phyloP scores from a whole-genome alignment of 2,888 invertebrate species.

The Drosophila paranaensis region DNA sequence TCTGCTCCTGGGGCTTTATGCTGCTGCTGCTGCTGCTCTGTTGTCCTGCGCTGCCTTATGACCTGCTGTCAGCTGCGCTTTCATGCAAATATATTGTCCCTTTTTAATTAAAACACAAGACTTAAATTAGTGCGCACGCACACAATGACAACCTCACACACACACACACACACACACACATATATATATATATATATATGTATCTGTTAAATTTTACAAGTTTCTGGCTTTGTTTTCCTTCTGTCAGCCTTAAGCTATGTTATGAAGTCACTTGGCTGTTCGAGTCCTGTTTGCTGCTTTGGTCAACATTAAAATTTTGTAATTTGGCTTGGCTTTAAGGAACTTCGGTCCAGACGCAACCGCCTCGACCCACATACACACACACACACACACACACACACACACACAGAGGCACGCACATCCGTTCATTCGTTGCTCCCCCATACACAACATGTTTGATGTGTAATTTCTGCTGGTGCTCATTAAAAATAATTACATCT shows the following conservation, averaged over 20 bases:
- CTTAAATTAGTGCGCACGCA: conserved; percentile 59
- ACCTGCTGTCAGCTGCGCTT: conserved; percentile 70
- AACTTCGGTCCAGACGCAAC: conserved; percentile 25
- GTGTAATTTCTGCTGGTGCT: conserved; percentile 78
- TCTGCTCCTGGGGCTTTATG: conserved; percentile 33
- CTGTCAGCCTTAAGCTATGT: conserved; percentile 16
- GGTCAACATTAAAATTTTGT: conserved; percentile 42
- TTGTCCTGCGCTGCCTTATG: conserved; percentile 61
- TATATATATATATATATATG: conserved; percentile 1
- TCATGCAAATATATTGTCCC: conserved; percentile 74
- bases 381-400: conserved; percentile 28
- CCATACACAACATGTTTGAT: conserved; percentile 60
- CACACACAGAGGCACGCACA: conserved; percentile 18
- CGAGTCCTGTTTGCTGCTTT: conserved; percentile 33
- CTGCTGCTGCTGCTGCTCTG: conserved; percentile 20
- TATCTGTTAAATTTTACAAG: conserved; percentile 24
- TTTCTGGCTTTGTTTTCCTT: conserved; percentile 17
- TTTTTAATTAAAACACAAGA: conserved; percentile 77
- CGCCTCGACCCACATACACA: conserved; percentile 40
- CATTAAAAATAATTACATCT: conserved; percentile 79
- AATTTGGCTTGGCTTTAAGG: conserved; percentile 43
- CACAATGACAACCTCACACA: conserved; percentile 5
- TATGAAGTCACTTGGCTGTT: conserved; percentile 61
- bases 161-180: conserved; percentile 10
- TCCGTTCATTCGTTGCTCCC: conserved; percentile 9